Base-by-base conservation (phyloP, 2,888 invertebrate genomes). In the Timema cristinae region DNA sequence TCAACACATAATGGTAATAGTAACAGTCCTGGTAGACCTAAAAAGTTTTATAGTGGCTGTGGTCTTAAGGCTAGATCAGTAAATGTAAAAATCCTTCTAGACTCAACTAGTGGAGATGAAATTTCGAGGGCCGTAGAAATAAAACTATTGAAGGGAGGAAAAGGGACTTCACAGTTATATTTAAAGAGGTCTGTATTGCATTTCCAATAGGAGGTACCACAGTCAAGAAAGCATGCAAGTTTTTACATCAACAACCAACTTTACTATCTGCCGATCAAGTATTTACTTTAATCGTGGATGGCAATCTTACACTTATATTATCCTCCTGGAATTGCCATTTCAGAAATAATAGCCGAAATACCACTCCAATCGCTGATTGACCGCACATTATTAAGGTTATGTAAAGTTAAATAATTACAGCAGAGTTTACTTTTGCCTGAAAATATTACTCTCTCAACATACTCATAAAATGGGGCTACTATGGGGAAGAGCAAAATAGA, bases 401-500 rank as follows among this genome's bases (percentile, higher is more conserved):
- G 59, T 59, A 15, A 59, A 59, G 32, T n/a, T n/a, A 32, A n/a
- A n/a, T 8, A 59, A 13, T 13, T 59, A 4, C 15, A 13, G 6
- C 16, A n/a, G 0, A 59, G n/a, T 16, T 16, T 13, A 32, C 59
- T 16, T n/a, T 8, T 32, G 15, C 32, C 15, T n/a, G 32, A 59
- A 1, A 8, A 59, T 59, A 9, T 9, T 32, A 9, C 15, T n/a
- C 32, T 59, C 32, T n/a, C n/a, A 59, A 16, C 5, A 7, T n/a
- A 7, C 0, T 68, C 5, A 5, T 68, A 32, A 68, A 56, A 50
- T 68, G 13, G 54, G n/a, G 4, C 8, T 68, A 2, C 50, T n/a
- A 68, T 50, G 52, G 6, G 16, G 52, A 9, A 32, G 69, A 69
- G 56, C 69, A 69, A 32, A 15, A 15, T 69, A 54, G 47, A 47